phyloP scores from a whole-genome alignment of 2,888 invertebrate genomes.

The Caenorhabditis afra region DNA sequence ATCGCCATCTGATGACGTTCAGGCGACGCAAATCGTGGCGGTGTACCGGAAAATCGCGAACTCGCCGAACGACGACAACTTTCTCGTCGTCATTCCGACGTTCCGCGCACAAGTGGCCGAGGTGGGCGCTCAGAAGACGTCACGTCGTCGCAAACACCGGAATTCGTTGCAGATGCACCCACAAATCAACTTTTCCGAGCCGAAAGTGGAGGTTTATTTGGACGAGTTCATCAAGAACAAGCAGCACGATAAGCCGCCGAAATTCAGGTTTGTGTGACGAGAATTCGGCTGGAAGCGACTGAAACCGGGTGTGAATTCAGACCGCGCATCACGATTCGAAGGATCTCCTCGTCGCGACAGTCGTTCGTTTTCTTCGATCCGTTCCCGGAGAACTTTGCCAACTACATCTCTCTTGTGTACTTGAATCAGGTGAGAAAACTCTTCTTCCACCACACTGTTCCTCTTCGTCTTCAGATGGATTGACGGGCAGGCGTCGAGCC shows the following conservation, averaged over 20 bases:
- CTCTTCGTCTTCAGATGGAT: too few species aligned
- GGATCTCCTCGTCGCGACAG: conserved; percentile 55
- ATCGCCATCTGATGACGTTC: too few species aligned
- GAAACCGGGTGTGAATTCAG: conserved; percentile 27
- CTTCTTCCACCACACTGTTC: neutral
- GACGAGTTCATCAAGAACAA: conserved; percentile 77
- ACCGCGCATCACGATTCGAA: conserved; percentile 38
- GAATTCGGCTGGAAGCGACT: too few species aligned
- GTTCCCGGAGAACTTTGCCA: conserved; percentile 42
- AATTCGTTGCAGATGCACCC: conserved; percentile 30
- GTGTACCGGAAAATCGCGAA: conserved; percentile 35
- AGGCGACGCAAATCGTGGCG: conserved; percentile 38
- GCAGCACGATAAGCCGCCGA: conserved; percentile 67
- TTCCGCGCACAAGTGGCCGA: conserved; percentile 18
- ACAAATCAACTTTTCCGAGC: conserved; percentile 78
- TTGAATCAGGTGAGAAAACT: conserved; percentile 19
- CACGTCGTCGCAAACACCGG: too few species aligned
- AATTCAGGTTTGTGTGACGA: conserved; percentile 58
- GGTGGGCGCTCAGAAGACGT: conserved; percentile 6
- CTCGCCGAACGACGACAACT: conserved; percentile 46
- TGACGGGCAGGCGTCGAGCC: conserved; percentile 61
- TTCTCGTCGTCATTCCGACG: conserved; percentile 41
- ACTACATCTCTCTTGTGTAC: conserved; percentile 31
- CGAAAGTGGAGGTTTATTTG: conserved; percentile 71
- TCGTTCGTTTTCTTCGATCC: conserved; percentile 58